Conservation (phyloP, 2,888 invertebrate genomes). For the Dermolepida albohirtum region DNA sequence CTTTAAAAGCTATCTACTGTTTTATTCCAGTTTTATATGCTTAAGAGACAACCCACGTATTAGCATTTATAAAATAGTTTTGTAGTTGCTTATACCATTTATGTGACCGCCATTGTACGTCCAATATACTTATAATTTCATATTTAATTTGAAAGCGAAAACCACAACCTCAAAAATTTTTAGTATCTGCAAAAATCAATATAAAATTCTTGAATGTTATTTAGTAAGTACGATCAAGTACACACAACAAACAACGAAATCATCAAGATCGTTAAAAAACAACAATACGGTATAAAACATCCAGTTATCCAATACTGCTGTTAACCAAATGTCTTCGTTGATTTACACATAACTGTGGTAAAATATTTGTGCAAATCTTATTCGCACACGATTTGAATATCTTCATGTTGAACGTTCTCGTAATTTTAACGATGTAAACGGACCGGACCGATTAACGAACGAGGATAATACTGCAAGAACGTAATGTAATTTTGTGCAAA, state of each 20-base stretch:
- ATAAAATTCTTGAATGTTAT: not conserved
- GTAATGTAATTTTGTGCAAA: too few relatives aligned
- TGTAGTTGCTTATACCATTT: too few relatives aligned
- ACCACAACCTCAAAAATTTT: slow-evolving; percentile 6
- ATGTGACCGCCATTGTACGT: too few relatives aligned
- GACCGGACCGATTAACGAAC: not conserved
- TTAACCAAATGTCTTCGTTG: not conserved
- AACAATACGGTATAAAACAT: too few relatives aligned
- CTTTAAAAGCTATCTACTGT: too few relatives aligned
- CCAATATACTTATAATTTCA: not conserved
- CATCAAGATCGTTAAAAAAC: too few relatives aligned
- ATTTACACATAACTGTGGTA: slow-evolving; percentile 24
- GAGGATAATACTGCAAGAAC: not conserved
- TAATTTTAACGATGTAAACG: slow-evolving; percentile 16
- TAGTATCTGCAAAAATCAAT: not conserved
- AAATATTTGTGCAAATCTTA: slow-evolving; percentile 22
- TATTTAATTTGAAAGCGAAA: not conserved
- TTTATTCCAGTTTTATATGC: too few relatives aligned
- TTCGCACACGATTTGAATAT: slow-evolving; percentile 12
- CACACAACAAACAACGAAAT: too few relatives aligned
- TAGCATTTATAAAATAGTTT: too few relatives aligned
- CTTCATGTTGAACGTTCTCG: slow-evolving; percentile 5
- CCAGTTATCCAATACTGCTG: too few relatives aligned
- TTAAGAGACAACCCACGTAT: too few relatives aligned
- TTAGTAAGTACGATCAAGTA: too few relatives aligned